phyloP scores from a whole-genome alignment of 2,888 invertebrate species.

The Melinaea menophilus region DNA sequence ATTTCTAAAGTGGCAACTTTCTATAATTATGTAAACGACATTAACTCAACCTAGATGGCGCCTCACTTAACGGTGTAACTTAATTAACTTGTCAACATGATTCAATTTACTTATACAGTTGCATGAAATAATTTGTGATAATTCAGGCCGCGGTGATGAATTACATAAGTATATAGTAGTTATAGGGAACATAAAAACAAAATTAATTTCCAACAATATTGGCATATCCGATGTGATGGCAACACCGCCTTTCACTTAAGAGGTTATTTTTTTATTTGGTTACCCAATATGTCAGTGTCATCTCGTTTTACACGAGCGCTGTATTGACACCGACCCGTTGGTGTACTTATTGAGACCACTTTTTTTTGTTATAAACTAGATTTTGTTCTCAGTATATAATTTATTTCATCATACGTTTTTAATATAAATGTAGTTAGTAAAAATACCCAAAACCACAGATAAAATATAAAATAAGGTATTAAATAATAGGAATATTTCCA shows the following conservation, averaged over 20 bases:
- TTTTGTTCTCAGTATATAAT: not conserved
- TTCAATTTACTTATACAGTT: no score
- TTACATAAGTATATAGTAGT: not conserved
- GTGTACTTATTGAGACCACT: conserved; percentile 15
- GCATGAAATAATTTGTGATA: no score
- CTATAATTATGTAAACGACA: no score
- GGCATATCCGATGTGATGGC: not conserved
- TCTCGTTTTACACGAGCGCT: conserved; percentile 19
- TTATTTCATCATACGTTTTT: not conserved
- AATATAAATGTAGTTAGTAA: not conserved
- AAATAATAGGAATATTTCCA: conserved; percentile 36
- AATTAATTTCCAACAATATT: not conserved
- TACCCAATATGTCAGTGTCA: conserved; percentile 8
- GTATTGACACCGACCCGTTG: conserved; percentile 16
- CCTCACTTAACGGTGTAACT: no score
- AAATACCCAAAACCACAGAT: not conserved
- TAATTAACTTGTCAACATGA: no score
- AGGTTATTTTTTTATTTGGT: conserved; percentile 10
- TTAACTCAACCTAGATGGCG: no score
- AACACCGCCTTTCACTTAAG: not conserved
- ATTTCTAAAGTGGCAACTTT: no score
- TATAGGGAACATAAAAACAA: not conserved
- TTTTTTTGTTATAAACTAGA: not conserved
- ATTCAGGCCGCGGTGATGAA: not conserved
- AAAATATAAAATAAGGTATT: not conserved